Percentiles rank a stretch among this genome's conserved stretches.
These are phyloP conservation scores for Phaonia tiefii DNA, from an alignment of 2,888 invertebrate species.

Conservation along the genomic window DNA sequence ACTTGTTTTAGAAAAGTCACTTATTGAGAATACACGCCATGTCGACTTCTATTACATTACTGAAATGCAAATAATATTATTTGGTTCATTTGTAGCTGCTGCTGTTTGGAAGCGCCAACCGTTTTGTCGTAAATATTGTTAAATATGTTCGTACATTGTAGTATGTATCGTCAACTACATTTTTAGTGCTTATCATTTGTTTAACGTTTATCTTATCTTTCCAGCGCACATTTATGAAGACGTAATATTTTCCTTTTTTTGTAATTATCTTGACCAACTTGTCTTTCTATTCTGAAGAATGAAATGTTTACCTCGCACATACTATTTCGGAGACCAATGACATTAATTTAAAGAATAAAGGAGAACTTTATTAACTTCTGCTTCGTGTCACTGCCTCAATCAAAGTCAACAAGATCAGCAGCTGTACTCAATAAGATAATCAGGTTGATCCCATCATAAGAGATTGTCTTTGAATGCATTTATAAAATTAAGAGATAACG, in stretches of 20 bases:
- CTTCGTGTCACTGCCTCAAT: too few species aligned
- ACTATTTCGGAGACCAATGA: too few species aligned
- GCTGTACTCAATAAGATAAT: too few species aligned
- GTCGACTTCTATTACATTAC: constrained; percentile 28
- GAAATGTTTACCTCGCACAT: too few species aligned
- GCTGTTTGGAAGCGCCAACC: not conserved
- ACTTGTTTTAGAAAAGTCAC: constrained; percentile 24
- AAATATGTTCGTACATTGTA: not conserved
- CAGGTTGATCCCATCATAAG: too few species aligned
- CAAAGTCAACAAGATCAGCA: too few species aligned
- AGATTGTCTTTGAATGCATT: too few species aligned
- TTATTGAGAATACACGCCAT: constrained; percentile 18
- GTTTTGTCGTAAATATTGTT: constrained; percentile 2
- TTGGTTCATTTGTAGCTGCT: constrained; percentile 11
- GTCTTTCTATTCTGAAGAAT: too few species aligned
- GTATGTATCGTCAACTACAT: not conserved
- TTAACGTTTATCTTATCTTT: constrained; percentile 27
- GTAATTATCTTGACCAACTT: too few species aligned
- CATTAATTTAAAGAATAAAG: too few species aligned
- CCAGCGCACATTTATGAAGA: not conserved
- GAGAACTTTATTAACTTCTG: too few species aligned
- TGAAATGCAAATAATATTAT: constrained; percentile 35
- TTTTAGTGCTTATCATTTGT: constrained; percentile 10
- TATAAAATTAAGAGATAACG: too few species aligned
- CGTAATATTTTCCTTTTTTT: constrained; percentile 8